A percentile compares a stretch with the other conserved stretches of the same genome.
Evolutionary conservation across 1,140 invertebrate genomes (phyloP).

Genomic region (Pachyrhynchus sulphureomaculatus): DNA sequence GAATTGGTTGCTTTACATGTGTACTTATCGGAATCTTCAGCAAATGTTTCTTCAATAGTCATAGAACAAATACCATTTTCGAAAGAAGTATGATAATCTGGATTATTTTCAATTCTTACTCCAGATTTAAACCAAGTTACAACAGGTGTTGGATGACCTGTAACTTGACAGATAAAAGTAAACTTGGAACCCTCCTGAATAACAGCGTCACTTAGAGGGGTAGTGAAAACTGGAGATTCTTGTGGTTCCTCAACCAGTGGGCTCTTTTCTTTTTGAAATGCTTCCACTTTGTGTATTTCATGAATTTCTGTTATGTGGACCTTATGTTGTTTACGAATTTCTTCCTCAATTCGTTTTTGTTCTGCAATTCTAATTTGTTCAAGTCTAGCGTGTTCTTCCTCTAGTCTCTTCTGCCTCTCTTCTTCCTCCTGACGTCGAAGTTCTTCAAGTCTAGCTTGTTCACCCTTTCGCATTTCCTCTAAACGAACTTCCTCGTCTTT

Average conservation of each 20-base stretch:
- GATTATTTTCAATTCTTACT: slow-evolving; percentile 57
- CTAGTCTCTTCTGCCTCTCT: slow-evolving; percentile 14
- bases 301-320: slow-evolving; percentile 38
- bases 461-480: slow-evolving; percentile 16
- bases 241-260: slow-evolving; percentile 40
- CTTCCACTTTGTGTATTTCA: slow-evolving; percentile 33
- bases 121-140: slow-evolving; percentile 75
- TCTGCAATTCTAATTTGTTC: slow-evolving; percentile 21
- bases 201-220: slow-evolving; percentile 67
- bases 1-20: slow-evolving; percentile 71
- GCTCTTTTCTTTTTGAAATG: slow-evolving; percentile 27
- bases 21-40: slow-evolving; percentile 79
- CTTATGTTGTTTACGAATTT: slow-evolving; percentile 31
- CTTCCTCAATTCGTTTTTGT: slow-evolving; percentile 19
- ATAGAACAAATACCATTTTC: slow-evolving; percentile 74
- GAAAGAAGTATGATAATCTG: slow-evolving; percentile 60
- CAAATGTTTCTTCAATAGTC: slow-evolving; percentile 69
- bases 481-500: slow-evolving; percentile 27
- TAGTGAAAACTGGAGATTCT: slow-evolving; percentile 60
- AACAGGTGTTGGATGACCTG: slow-evolving; percentile 78
- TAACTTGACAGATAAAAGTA: slow-evolving; percentile 51
- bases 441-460: slow-evolving; percentile 43
- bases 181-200: slow-evolving; percentile 65
- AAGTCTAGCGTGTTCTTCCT: slow-evolving; percentile 35
- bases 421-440: slow-evolving; percentile 40